Conservation (phyloP, 1,140 invertebrate genomes). For the Eriocheir sinensis region DNA sequence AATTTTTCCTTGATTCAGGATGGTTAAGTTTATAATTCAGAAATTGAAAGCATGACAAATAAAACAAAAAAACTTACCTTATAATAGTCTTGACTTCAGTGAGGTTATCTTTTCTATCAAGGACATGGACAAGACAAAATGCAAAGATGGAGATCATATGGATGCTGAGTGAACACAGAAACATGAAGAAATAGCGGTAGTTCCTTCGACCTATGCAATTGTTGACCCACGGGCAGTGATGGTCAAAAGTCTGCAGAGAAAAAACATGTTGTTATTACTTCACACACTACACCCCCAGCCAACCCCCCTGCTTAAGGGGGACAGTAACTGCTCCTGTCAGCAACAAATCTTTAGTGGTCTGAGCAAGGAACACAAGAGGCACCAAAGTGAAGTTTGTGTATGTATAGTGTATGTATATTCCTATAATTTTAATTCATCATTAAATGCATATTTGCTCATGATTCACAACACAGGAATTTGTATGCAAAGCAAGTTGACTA, state of each 20-base stretch:
- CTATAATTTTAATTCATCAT: no score
- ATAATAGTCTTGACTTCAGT: constrained; percentile 86
- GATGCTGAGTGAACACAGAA: constrained; percentile 96
- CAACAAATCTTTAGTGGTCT: no score
- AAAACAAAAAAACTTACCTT: constrained; percentile 40
- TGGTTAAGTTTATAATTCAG: no score
- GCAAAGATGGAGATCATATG: constrained; percentile 99
- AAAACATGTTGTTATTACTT: constrained; percentile 55
- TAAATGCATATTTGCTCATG: no score
- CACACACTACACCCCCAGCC: no score
- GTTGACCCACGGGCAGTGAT: constrained; percentile 99
- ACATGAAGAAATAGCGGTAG: constrained; percentile 99
- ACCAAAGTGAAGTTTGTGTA: no score
- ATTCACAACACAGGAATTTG: no score
- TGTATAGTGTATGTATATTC: no score
- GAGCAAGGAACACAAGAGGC: not conserved
- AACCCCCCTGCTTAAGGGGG: no score
- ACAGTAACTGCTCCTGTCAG: no score
- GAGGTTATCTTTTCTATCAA: constrained; percentile 89
- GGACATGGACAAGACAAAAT: constrained; percentile 94
- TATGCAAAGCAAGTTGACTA: no score
- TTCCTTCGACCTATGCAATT: constrained; percentile 99
- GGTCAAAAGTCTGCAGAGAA: constrained; percentile 97
- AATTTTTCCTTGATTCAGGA: no score
- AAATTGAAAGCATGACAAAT: not conserved